A percentile compares a stretch with the other conserved stretches of the same genome.
These are phyloP conservation scores for Gopherus evgoodei DNA, from an alignment of 2,113 vertebrate species.

Conservation along the genomic window DNA sequence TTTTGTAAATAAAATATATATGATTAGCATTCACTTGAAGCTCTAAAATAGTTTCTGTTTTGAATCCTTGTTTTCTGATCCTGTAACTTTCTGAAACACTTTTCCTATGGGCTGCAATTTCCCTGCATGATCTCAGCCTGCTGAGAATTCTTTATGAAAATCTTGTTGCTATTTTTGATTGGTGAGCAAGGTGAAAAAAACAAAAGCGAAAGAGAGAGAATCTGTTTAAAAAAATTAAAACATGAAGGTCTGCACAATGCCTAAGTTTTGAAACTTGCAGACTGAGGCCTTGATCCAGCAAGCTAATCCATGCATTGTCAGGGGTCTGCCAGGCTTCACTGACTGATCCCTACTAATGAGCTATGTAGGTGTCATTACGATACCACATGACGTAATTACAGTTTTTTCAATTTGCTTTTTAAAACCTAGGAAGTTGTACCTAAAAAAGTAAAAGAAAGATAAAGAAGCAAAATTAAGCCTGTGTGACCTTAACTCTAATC, in stretches of 20 bases:
- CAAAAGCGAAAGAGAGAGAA: background rate
- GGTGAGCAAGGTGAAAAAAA: background rate
- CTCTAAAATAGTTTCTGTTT: background rate
- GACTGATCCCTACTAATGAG: background rate
- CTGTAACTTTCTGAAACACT: background rate
- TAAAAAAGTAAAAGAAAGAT: no score
- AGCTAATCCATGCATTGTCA: background rate
- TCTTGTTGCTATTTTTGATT: background rate
- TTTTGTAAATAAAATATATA: background rate
- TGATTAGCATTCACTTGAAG: background rate
- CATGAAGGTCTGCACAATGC: rapidly evolving
- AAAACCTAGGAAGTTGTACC: no score
- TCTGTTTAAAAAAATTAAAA: background rate
- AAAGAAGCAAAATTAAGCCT: no score
- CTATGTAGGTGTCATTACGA: background rate
- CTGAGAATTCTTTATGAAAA: slow-evolving; percentile 31
- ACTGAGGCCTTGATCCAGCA: background rate
- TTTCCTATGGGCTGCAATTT: slow-evolving; percentile 35
- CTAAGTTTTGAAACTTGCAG: background rate
- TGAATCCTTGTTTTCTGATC: background rate
- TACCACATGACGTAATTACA: background rate
- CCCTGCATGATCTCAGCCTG: background rate
- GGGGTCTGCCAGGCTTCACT: background rate
- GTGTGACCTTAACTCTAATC: no score
- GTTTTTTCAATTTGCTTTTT: background rate